Percentiles rank a stretch among this genome's conserved stretches.
Evolutionary conservation across 2,888 invertebrate species (phyloP).

Genomic region (Eulithis prunata): DNA sequence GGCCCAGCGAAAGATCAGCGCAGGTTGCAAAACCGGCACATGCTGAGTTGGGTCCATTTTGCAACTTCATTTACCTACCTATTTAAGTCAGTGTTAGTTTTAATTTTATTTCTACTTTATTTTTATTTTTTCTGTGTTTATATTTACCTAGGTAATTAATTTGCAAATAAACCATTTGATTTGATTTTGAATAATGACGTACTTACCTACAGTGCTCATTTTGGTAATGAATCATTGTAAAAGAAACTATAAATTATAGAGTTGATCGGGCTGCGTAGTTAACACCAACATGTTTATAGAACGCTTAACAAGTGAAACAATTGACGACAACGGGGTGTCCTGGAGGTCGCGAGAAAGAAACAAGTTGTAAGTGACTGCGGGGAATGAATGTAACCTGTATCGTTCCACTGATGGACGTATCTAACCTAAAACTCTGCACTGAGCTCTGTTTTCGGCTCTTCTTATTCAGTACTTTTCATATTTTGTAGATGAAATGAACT

Average conservation of each 20-base stretch:
- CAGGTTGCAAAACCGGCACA: too few species aligned
- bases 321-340: constrained; percentile 71
- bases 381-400: neutral
- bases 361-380: constrained; percentile 34
- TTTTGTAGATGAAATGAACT: too few species aligned
- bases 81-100: too few species aligned
- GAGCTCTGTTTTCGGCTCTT: neutral
- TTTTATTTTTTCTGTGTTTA: too few species aligned
- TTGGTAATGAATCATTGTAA: constrained; percentile 2
- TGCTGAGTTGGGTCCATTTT: too few species aligned
- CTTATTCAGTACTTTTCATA: too few species aligned
- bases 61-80: too few species aligned
- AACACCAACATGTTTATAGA: constrained; percentile 63
- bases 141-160: too few species aligned
- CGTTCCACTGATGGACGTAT: neutral
- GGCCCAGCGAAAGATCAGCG: too few species aligned
- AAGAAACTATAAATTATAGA: neutral
- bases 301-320: constrained; percentile 67
- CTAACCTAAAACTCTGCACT: neutral
- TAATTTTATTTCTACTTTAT: too few species aligned
- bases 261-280: constrained; percentile 46
- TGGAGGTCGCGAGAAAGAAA: constrained; percentile 45
- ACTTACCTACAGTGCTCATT: neutral
- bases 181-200: too few species aligned
- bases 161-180: too few species aligned